phyloP scores from a whole-genome alignment of 2,888 invertebrate species.

The Aphrophora alni region DNA sequence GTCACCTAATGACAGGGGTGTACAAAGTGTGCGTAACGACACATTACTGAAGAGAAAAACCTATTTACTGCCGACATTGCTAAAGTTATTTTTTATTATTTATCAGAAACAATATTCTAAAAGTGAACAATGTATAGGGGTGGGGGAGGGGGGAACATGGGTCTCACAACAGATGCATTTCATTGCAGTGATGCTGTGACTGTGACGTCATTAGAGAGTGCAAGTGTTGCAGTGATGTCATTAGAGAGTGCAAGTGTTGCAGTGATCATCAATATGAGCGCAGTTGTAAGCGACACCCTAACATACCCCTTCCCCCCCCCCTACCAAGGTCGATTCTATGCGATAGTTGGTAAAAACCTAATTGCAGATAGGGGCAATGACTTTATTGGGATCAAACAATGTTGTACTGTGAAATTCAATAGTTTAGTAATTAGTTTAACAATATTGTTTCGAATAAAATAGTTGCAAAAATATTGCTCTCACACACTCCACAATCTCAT shows the following conservation, averaged over 20 bases:
- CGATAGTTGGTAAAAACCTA: not conserved
- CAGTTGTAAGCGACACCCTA: constrained; percentile 30
- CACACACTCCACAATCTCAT: too few species aligned
- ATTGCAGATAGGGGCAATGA: not conserved
- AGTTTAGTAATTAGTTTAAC: too few species aligned
- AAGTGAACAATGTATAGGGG: too few species aligned
- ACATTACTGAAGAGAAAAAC: not conserved
- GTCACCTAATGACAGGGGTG: not conserved
- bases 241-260: constrained; percentile 26
- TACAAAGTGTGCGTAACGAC: not conserved
- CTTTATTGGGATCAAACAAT: too few species aligned
- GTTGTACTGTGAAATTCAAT: too few species aligned
- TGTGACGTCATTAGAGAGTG: not conserved
- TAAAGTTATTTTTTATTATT: not conserved
- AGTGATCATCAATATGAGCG: constrained; percentile 26
- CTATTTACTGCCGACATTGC: not conserved
- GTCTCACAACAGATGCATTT: not conserved
- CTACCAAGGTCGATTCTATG: not conserved
- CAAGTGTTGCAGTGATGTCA: too few species aligned
- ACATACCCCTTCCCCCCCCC: not conserved
- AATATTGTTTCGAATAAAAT: too few species aligned
- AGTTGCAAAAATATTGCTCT: too few species aligned
- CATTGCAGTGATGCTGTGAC: not conserved
- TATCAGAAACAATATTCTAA: not conserved
- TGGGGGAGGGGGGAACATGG: not conserved